Evolutionary conservation across 2,113 vertebrate species (phyloP).

Genomic region (Fulmarus glacialis): DNA sequence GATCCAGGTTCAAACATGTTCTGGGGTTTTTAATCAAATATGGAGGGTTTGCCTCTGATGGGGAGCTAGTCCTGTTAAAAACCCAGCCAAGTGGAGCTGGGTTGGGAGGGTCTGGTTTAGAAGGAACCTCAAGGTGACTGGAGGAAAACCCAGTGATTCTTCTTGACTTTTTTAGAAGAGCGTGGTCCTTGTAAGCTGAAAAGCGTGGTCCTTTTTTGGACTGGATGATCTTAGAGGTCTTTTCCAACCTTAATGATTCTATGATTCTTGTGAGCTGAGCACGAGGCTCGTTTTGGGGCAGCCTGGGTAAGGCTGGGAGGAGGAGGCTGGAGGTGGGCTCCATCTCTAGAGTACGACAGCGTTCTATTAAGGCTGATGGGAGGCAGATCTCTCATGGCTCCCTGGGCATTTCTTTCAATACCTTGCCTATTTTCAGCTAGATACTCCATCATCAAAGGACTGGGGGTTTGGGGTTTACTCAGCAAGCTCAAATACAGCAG

Average conservation of each 20-base stretch:
- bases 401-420: neutral
- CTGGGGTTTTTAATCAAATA: neutral
- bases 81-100: neutral
- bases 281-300: slow-evolving; percentile 1
- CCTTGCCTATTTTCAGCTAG: neutral
- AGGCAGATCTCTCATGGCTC: neutral
- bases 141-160: neutral
- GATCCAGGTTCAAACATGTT: neutral
- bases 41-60: neutral
- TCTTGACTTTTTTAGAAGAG: neutral
- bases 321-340: neutral
- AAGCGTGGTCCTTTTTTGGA: neutral
- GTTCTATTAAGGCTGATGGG: neutral
- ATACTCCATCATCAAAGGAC: neutral
- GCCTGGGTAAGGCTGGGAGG: neutral
- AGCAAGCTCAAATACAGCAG: neutral
- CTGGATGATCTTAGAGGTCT: too few species aligned
- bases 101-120: neutral
- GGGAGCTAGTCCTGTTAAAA: neutral
- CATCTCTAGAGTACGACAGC: neutral
- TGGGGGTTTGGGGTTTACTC: neutral
- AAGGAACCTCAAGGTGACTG: neutral
- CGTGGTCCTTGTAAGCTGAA: neutral
- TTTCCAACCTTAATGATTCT: too few species aligned
- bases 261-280: neutral